Evolutionary conservation across 2,113 vertebrate genomes (phyloP).

Genomic region (Forbesichthys papilliferus): DNA sequence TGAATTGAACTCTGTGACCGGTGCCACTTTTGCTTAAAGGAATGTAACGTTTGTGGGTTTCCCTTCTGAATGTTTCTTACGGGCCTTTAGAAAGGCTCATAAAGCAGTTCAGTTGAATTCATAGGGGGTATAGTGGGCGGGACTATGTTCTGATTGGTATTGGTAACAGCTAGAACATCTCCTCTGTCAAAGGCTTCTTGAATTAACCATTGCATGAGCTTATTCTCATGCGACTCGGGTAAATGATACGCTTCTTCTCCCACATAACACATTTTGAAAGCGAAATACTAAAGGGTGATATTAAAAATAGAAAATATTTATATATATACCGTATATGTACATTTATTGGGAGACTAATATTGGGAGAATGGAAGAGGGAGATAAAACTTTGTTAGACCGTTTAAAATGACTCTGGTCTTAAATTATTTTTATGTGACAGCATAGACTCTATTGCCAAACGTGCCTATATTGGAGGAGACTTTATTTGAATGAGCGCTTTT

Average conservation of each 20-base stretch:
- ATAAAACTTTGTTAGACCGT: conserved; percentile 53
- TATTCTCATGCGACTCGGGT: conserved; percentile 32
- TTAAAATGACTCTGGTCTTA: conserved; percentile 56
- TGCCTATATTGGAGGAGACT: conserved; percentile 65
- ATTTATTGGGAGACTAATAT: conserved; percentile 31
- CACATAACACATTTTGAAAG: conserved; percentile 12
- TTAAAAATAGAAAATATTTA: conserved; percentile 9
- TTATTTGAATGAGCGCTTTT: conserved; percentile 71
- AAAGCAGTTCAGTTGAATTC: conserved; percentile 49
- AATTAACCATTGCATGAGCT: conserved; percentile 22
- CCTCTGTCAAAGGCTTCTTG: conserved; percentile 35
- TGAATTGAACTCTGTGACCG: conserved; percentile 74
- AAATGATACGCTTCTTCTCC: neutral
- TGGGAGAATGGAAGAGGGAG: conserved; percentile 17
- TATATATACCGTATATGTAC: conserved; percentile 10
- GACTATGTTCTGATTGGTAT: conserved; percentile 38
- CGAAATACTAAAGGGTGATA: conserved; percentile 5
- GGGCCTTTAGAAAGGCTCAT: conserved; percentile 47
- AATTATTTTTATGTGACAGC: conserved; percentile 67
- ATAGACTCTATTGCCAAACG: conserved; percentile 53
- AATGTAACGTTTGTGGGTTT: conserved; percentile 66
- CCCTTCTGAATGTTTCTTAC: conserved; percentile 49
- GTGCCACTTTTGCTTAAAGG: conserved; percentile 67
- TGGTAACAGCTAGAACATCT: conserved; percentile 8
- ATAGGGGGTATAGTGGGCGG: conserved; percentile 3